Conservation (phyloP, 2,113 vertebrate species). For the Cheirogaleus medius region DNA sequence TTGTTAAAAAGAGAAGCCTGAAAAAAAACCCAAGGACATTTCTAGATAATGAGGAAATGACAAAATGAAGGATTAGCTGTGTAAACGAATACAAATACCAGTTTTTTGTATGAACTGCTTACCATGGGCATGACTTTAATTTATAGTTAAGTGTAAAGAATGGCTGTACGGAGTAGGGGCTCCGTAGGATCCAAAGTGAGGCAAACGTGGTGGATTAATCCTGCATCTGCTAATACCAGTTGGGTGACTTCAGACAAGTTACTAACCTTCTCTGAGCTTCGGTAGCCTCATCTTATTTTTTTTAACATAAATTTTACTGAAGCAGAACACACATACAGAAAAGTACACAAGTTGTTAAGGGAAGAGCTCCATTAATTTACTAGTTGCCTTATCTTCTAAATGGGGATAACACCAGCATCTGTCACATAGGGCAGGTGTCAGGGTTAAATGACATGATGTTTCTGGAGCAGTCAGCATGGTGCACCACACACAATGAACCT, state of each 20-base stretch:
- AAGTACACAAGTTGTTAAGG: neutral
- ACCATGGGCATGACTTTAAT: neutral
- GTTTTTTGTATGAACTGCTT: neutral
- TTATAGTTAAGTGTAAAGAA: neutral
- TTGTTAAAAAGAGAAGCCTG: neutral
- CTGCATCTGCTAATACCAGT: neutral
- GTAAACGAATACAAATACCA: neutral
- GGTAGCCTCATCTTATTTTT: neutral
- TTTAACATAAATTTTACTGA: neutral
- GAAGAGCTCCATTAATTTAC: neutral
- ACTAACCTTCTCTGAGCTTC: neutral
- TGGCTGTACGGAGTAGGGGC: neutral
- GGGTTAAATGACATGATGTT: neutral
- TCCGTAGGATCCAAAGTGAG: neutral
- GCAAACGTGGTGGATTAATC: neutral
- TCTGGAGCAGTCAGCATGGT: fast-evolving
- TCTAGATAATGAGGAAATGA: neutral
- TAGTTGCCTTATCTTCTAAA: neutral
- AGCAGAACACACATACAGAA: neutral
- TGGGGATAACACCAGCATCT: neutral
- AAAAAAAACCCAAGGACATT: neutral
- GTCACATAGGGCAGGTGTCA: fast-evolving
- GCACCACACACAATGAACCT: fast-evolving
- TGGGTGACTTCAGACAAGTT: neutral
- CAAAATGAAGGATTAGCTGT: neutral